A percentile compares a stretch with the other conserved stretches of the same genome.
phyloP scores from a whole-genome alignment of 2,888 invertebrate species.

The Meganola albula region DNA sequence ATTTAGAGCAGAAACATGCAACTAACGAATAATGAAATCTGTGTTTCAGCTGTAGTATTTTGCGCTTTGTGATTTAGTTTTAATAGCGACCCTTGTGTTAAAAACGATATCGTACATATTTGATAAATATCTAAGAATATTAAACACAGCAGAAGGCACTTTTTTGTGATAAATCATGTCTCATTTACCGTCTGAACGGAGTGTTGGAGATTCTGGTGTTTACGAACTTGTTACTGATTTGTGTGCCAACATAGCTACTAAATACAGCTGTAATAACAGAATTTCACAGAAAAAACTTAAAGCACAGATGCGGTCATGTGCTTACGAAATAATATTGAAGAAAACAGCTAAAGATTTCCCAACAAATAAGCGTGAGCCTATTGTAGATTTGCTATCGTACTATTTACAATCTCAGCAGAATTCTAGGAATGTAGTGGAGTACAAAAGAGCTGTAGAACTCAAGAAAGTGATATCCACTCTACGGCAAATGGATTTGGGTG shows the following conservation, averaged over 20 bases:
- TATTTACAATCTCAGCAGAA: constrained; percentile 51
- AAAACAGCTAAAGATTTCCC: constrained; percentile 44
- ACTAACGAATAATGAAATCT: too few species aligned
- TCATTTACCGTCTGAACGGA: constrained; percentile 8
- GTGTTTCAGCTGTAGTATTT: too few species aligned
- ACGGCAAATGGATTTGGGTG: constrained; percentile 43
- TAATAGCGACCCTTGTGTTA: too few species aligned
- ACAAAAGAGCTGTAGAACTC: constrained; percentile 48
- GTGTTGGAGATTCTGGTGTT: constrained; percentile 46
- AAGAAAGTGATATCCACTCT: constrained; percentile 50
- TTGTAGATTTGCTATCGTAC: constrained; percentile 53
- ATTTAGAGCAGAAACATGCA: too few species aligned
- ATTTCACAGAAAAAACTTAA: constrained; percentile 47
- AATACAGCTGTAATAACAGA: constrained; percentile 44
- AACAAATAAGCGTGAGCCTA: constrained; percentile 42
- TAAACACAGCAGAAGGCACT: too few species aligned
- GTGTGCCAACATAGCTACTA: constrained; percentile 53
- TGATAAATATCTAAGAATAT: too few species aligned
- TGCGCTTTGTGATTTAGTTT: too few species aligned
- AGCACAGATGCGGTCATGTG: constrained; percentile 55
- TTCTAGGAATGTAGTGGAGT: constrained; percentile 59
- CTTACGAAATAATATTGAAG: constrained; percentile 64
- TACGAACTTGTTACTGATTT: constrained; percentile 58
- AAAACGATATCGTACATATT: too few species aligned
- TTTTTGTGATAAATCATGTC: constrained; percentile 21